Base-by-base conservation (phyloP, 2,113 vertebrate genomes). In the Dolichallabes microphthalmus region DNA sequence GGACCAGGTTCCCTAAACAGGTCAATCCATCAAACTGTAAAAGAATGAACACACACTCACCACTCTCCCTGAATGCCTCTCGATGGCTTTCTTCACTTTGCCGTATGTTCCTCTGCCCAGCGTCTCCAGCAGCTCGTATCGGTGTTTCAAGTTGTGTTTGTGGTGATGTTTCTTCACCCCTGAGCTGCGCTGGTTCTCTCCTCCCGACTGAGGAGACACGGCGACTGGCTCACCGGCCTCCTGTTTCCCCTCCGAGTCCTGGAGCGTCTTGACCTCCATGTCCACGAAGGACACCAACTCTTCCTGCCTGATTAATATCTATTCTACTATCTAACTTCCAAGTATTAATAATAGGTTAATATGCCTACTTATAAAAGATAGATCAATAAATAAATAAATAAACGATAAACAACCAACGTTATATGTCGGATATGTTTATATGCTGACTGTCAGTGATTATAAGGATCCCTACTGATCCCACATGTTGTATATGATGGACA, bases 101-200 rank as follows among this genome's bases (percentile, higher is more conserved):
- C 98, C 98, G 15, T 99, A 99, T 80, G 98, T 98, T 89, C 98
- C 98, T 93, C 96, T 96, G 76, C 98, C 98, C 92, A 99, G 94
- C 61, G 98, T 99, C 94, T 98, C 98, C 93, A 96, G 97, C 91
- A 99, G 94, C 94, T 99, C 98, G 85, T 99, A 99, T 91, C 98
- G 97, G 91, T 99, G 98, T 88, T 98, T 99, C 92, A 99, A 95
- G 94, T 98, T 99, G 92, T 99, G 98, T 88, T 99, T 99, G 94
- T 99, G 98, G 88, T 98, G 97, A 91, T 99, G 98, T 85, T 98
- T 95, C 94, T 98, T 99, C 92, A 97, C 97, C 22, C 96, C 94
- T 0, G 96, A 96, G 88, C 91, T 94, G 57, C 92, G 91, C 39
- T 91, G 90, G 3, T 88, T 80, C 80, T 92, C 90, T 77, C 15